Conservation (phyloP, 1,140 invertebrate species). For the Aphelenchoides besseyi region DNA sequence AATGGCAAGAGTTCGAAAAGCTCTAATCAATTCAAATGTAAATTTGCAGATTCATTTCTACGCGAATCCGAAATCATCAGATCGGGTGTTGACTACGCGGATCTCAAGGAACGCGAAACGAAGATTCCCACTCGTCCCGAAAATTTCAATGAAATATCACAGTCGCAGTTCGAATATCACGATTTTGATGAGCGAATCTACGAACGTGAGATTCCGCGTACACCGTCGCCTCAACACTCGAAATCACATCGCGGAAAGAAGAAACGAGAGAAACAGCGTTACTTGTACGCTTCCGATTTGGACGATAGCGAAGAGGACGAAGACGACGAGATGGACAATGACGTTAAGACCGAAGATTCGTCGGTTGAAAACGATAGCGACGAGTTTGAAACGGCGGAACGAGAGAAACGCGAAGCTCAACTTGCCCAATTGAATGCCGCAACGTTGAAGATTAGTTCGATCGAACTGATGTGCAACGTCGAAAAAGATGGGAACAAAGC, state of each 20-base stretch:
- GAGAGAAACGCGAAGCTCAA: constrained; percentile 5
- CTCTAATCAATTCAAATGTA: no score
- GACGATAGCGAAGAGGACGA: constrained; percentile 12
- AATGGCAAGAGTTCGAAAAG: no score
- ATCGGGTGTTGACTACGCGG: not conserved
- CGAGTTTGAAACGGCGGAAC: not conserved
- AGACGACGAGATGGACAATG: not conserved
- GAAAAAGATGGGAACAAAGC: constrained; percentile 8
- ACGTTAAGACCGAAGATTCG: constrained; percentile 7
- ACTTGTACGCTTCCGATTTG: constrained; percentile 7
- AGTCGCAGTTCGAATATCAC: not conserved
- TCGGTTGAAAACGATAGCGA: constrained; percentile 2
- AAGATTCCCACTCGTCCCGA: not conserved
- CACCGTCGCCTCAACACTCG: not conserved
- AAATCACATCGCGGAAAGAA: not conserved
- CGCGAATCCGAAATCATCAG: constrained; percentile 19
- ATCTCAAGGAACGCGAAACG: constrained; percentile 2
- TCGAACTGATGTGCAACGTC: not conserved
- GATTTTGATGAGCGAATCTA: constrained; percentile 13
- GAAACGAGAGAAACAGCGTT: constrained; percentile 6
- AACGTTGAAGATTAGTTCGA: not conserved
- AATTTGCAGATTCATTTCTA: not conserved
- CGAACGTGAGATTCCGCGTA: not conserved
- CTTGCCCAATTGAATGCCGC: not conserved
- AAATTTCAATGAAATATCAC: not conserved